phyloP scores from a whole-genome alignment of 2,797 vertebrate genomes.

The Delichon dasypus region DNA sequence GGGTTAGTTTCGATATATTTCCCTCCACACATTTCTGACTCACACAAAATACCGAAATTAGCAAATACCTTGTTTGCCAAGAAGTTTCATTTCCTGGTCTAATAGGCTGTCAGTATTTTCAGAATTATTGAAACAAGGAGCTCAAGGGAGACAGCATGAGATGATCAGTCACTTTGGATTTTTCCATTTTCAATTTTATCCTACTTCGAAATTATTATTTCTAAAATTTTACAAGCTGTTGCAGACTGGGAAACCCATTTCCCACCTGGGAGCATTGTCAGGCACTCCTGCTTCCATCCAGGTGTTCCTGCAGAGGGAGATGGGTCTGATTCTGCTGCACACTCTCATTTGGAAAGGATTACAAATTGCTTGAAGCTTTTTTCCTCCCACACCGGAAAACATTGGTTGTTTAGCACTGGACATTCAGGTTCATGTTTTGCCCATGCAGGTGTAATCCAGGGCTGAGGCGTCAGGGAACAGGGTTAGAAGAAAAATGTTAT shows the following conservation, averaged over 20 bases:
- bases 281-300: neutral
- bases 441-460: neutral
- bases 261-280: neutral
- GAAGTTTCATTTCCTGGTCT: slow-evolving; percentile 61
- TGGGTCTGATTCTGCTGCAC: neutral
- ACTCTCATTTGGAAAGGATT: neutral
- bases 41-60: slow-evolving; percentile 60
- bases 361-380: neutral
- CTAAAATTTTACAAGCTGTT: neutral
- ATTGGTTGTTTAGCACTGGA: neutral
- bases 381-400: neutral
- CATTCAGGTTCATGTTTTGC: neutral
- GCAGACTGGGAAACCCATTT: neutral
- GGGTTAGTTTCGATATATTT: slow-evolving; percentile 54
- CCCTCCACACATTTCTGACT: slow-evolving; percentile 65
- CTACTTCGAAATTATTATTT: neutral
- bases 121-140: slow-evolving; percentile 23
- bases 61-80: slow-evolving; percentile 64
- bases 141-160: neutral
- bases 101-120: slow-evolving; percentile 51
- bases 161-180: neutral
- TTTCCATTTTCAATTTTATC: neutral
- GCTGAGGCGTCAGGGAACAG: neutral
- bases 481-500: neutral
- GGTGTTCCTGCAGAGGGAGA: neutral